Evolutionary conservation across 1,140 invertebrate species (phyloP), one percentile per base, ranked within the genome.

Genomic region (Drosophila truncata): DNA sequence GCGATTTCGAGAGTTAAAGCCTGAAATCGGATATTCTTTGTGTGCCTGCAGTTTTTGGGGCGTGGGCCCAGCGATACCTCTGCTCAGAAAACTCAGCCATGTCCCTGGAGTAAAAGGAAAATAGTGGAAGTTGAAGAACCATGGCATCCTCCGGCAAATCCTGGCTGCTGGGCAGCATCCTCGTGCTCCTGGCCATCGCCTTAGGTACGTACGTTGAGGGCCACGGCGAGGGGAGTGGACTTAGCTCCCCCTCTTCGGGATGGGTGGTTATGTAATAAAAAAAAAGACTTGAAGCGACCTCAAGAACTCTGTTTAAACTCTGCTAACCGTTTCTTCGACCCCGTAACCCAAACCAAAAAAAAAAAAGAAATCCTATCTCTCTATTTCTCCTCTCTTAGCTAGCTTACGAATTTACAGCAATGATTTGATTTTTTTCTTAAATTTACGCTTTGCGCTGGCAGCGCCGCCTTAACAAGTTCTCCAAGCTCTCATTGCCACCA

Each of bases 371-470:
- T 78, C 50, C 54, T 72, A 72, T 72, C 69, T 72, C 54, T 72
- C 67, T 72, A 37, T 72, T 72, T 60, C 66, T 72, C 49, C 67
- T 59, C 47, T 69, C 46, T 67, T 61, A 78, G 70, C 69, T 74
- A 86, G 79, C 69, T 74, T 78, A 77, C 65, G 73, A 86, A 71
- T 87, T 90, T 85, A 84, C 85, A 90, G 85, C 73, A 92, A 92
- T 92, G 91, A 92, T 92, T 92, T 92, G 91, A 92, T 92, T 92
- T 92, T 91, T 92, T 92, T 92, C 91, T 92, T 87, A 91, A 90
- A 80, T 91, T 82, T 59, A 82, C 59, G 72, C 77, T 63, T 84
- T 52, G 85, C 81, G 78, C 85, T 71, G 82, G 85, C 85, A 90
- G 85, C 85, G 86, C 80, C 84, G 77, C 83, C 82, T 92, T 92